These are phyloP conservation scores for Stegostoma tigrinum DNA, from an alignment of 2,113 vertebrate species.

Conservation along the genomic window DNA sequence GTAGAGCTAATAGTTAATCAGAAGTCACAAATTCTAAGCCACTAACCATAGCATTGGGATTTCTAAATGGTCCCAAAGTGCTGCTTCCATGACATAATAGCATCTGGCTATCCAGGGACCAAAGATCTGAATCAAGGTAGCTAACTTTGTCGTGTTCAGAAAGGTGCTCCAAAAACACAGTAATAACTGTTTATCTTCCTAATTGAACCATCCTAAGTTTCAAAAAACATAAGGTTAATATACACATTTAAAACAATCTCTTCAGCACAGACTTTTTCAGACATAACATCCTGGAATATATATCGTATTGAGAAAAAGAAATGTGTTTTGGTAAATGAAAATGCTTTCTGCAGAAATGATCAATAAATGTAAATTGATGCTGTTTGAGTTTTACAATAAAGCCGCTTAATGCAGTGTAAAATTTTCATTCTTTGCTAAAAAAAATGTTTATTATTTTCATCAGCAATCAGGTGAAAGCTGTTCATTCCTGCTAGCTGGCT, in stretches of 20 bases:
- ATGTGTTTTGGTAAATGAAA: neutral
- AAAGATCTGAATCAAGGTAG: neutral
- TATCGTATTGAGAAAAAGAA: neutral
- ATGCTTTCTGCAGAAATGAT: neutral
- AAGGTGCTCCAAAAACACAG: neutral
- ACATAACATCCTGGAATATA: neutral
- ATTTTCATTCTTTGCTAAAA: neutral
- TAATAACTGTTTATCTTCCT: neutral
- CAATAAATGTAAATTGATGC: neutral
- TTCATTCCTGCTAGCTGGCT: conserved; percentile 23
- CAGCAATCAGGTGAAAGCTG: neutral
- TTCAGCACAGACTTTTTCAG: too few relatives aligned
- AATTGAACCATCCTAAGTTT: neutral
- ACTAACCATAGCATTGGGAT: too few relatives aligned
- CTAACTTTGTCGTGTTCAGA: neutral
- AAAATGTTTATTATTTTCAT: neutral
- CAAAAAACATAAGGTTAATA: neutral
- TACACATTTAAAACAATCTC: neutral
- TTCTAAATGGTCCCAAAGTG: too few relatives aligned
- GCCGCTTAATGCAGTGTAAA: neutral
- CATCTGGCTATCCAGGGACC: too few relatives aligned
- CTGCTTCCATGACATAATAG: too few relatives aligned
- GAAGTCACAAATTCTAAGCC: too few relatives aligned
- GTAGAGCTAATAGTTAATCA: too few relatives aligned
- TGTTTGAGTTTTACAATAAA: neutral